Evolutionary conservation across 2,888 invertebrate genomes (phyloP), one percentile per base, ranked within the genome.

Genomic region (Sussaba pulchella): DNA sequence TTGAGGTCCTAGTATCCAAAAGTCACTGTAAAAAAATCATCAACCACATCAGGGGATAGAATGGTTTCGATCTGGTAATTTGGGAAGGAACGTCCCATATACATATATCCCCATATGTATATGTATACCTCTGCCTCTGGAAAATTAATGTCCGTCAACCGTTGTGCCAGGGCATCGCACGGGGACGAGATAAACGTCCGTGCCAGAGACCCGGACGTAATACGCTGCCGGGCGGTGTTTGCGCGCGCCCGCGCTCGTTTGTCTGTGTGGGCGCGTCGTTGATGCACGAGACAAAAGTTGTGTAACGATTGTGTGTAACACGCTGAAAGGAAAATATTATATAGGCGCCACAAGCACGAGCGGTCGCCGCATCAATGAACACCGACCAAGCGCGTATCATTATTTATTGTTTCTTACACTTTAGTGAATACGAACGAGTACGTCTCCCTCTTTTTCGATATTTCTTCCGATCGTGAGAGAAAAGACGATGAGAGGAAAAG

Each of bases 141-240:
- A 80, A 80, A 80, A 80, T 80, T 80, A 72, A 80, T 76, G 80
- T 80, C 80, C 75, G 75, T 75, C 80, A 81, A 77, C 66, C 73
- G 50, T n/a, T n/a, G 66, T 61, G 61, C 39, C 10, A 19, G 26
- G 17, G 57, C 66, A 21, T 67, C 57, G 64, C 43, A 50, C 75
- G 75, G 61, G 69, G 69, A 76, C 73, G 80, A 73, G 69, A 61
- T 76, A 76, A 81, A 81, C 69, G 78, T 81, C 78, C 76, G 57
- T 47, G 57, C 73, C 73, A 73, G 78, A 69, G 66, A 71, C 75
- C 41, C 64, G 69, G 4, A 17, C 9, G 31, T 21, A 47, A 47
- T 47, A 47, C 47, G 78, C 57, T 47, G 50, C 70, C 41, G 71
- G 26, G 52, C 57, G 66, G 45, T 54, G 70, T 2, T 31, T 31